Evolutionary conservation across 1,140 invertebrate genomes (phyloP).

Genomic region (Drosophila takahashii): DNA sequence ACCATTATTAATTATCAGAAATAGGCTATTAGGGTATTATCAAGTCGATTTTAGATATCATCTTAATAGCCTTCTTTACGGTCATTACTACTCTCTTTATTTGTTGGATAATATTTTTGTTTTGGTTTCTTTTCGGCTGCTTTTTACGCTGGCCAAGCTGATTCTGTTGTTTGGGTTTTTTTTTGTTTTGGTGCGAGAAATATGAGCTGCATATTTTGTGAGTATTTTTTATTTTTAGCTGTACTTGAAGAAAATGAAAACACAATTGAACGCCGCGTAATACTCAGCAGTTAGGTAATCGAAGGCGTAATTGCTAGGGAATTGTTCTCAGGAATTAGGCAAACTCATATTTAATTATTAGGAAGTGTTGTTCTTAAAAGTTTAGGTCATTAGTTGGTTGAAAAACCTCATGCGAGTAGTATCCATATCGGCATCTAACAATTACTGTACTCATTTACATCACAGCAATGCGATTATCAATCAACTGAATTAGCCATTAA

Average conservation of each 20-base stretch:
- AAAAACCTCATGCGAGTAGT: neutral
- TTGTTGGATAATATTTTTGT: constrained; percentile 49
- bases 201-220: constrained; percentile 63
- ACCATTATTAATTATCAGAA: constrained; percentile 2
- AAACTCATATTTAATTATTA: constrained; percentile 21
- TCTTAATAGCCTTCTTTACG: constrained; percentile 26
- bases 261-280: constrained; percentile 49
- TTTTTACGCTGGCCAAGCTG: constrained; percentile 41
- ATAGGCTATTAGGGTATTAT: constrained; percentile 30
- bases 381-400: constrained; percentile 16
- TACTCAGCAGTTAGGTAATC: constrained; percentile 50
- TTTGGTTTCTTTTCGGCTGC: constrained; percentile 37
- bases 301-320: constrained; percentile 22
- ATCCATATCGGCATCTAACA: neutral
- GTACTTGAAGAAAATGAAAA: constrained; percentile 53
- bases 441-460: constrained; percentile 28
- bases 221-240: constrained; percentile 53
- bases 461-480: constrained; percentile 24
- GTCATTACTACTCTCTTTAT: constrained; percentile 47
- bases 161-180: constrained; percentile 33
- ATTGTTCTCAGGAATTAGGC: constrained; percentile 22
- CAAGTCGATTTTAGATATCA: constrained; percentile 11
- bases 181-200: constrained; percentile 41
- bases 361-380: neutral
- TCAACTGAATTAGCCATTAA: constrained; percentile 42